Evolutionary conservation across 2,797 vertebrate species (phyloP), one percentile per base, ranked within the genome.

Genomic region (Arnoldichthys spilopterus): DNA sequence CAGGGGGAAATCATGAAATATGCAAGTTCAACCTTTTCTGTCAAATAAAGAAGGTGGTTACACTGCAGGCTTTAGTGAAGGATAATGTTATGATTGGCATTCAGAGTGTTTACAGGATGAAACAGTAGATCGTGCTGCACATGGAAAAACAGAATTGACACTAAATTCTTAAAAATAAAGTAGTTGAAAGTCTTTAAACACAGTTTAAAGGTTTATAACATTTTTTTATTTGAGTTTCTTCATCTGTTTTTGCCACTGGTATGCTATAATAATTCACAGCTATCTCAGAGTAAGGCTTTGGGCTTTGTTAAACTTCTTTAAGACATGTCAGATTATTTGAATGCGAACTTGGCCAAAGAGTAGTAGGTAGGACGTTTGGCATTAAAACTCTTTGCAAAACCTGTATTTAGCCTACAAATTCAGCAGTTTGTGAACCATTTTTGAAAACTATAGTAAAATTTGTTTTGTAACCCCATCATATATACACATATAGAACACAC

Each of bases 1-100:
- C 43, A 40, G 43, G 74, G 32, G 45, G 26, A 77, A 66, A 56
- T 80, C 69, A 86, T 86, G 30, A 85, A 86, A 85, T 82, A 86
- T 85, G 73, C 77, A 86, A 72, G 71, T n/a, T 70, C 54, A 82
- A 83, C 85, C 83, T 86, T 86, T 86, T 53, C 32, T 86, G 86
- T 90, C 87, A 86, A 79, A 90, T 83, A 79, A 82, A 85, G 68
- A 82, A 85, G 59, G 79, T 80, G 72, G 88, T 85, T 88, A 80
- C 91, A 76, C 70, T 79, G 86, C 87, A 85, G 88, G 87, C 87
- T 84, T 88, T 32, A 56, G 47, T 68, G 64, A 62, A 63, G 8
- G 26, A 18, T 59, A 69, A 54, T 28, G 66, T 76, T 59, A 24
- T 61, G 1, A 77, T 47, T 34, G 51, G 9, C 30, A 49, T 62